These are phyloP conservation scores for Lomographa bimaculata DNA, from an alignment of 2,888 invertebrate species.

Conservation along the genomic window DNA sequence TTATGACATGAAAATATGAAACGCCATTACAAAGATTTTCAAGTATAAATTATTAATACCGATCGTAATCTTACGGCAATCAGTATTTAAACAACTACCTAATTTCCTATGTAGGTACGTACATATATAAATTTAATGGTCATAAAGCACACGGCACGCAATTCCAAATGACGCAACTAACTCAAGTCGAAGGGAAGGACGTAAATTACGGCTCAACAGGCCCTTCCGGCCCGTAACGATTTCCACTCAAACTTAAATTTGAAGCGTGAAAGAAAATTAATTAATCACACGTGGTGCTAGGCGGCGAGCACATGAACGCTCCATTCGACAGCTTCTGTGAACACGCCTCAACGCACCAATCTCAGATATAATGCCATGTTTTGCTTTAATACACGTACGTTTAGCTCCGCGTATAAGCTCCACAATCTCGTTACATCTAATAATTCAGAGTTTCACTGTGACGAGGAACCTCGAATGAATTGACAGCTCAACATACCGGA, in stretches of 20 bases:
- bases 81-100: constrained; percentile 71
- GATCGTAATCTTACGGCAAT: constrained; percentile 66
- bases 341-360: constrained; percentile 15
- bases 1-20: constrained; percentile 26
- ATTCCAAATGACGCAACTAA: constrained; percentile 72
- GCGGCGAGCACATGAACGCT: constrained; percentile 36
- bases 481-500: constrained; percentile 21
- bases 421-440: constrained; percentile 37
- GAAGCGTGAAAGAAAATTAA: constrained; percentile 79
- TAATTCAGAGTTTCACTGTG: constrained; percentile 31
- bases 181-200: constrained; percentile 66
- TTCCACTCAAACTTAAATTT: constrained; percentile 69
- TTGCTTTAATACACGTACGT: constrained; percentile 25
- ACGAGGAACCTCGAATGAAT: constrained; percentile 27
- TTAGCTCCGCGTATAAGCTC: constrained; percentile 30
- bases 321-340: constrained; percentile 22
- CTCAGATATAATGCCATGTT: constrained; percentile 24
- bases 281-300: constrained; percentile 69
- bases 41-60: constrained; percentile 54
- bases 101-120: constrained; percentile 71
- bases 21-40: constrained; percentile 30
- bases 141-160: constrained; percentile 69
- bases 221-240: constrained; percentile 77
- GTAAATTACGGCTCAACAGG: constrained; percentile 79
- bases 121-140: constrained; percentile 72